Conservation (phyloP, 1,140 invertebrate species). For the Macrobrachium rosenbergii region DNA sequence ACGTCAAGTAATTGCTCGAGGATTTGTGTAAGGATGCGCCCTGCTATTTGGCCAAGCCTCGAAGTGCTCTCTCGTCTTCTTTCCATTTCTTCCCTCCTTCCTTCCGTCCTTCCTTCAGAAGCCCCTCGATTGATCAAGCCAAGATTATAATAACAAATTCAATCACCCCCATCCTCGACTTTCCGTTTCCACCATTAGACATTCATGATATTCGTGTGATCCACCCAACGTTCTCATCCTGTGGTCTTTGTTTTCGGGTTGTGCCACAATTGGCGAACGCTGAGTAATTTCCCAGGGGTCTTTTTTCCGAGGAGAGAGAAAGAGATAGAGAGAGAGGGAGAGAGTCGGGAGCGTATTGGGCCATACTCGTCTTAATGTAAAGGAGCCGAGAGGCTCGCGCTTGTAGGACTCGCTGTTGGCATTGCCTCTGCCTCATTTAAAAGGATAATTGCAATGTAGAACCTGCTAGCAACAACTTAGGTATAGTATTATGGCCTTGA, state of each 20-base stretch:
- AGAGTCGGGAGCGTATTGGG: no score
- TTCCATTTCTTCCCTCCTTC: not conserved
- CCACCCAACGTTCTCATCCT: conserved; percentile 12
- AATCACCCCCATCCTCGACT: conserved; percentile 9
- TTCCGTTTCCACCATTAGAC: conserved; percentile 31
- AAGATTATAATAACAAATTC: conserved; percentile 25
- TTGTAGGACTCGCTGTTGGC: no score
- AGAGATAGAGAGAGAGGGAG: no score
- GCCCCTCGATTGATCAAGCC: conserved; percentile 1
- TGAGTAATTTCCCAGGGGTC: conserved; percentile 40
- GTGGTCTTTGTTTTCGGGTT: conserved; percentile 39
- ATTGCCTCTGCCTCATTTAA: not conserved
- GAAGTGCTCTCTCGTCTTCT: not conserved
- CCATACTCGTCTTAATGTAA: no score
- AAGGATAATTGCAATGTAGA: conserved; percentile 7
- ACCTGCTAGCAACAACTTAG: not conserved
- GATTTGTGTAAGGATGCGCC: no score
- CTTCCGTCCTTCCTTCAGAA: no score
- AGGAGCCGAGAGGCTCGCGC: not conserved
- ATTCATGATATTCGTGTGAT: conserved; percentile 46
- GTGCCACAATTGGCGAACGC: conserved; percentile 39
- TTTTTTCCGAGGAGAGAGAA: not conserved
- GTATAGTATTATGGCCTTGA: no score
- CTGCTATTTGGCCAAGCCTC: no score
- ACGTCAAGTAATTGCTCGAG: no score